A percentile compares a stretch with the other conserved stretches of the same genome.
phyloP scores from a whole-genome alignment of 2,113 vertebrate genomes.

The Haplotaxodon microlepis region DNA sequence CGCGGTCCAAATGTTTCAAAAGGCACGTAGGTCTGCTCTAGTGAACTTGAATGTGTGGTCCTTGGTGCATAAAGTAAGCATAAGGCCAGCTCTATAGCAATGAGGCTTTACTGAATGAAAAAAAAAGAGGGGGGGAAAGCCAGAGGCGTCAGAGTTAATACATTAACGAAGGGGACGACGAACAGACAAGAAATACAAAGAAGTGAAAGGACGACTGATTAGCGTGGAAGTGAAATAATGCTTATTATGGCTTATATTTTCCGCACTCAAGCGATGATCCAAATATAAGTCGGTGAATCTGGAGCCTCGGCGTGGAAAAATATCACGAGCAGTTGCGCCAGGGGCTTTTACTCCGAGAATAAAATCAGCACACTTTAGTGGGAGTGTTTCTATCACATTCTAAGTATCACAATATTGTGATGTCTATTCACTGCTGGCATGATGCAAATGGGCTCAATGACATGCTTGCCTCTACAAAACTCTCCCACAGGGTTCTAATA shows the following conservation, averaged over 20 bases:
- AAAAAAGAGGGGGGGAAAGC: slow-evolving; percentile 45
- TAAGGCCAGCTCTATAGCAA: slow-evolving; percentile 57
- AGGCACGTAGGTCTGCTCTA: slow-evolving; percentile 63
- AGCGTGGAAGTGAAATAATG: neutral
- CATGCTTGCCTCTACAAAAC: slow-evolving; percentile 67
- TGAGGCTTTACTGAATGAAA: slow-evolving; percentile 61
- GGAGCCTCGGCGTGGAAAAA: neutral
- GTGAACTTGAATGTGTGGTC: slow-evolving; percentile 70
- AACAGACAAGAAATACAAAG: slow-evolving; percentile 38
- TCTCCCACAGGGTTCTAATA: slow-evolving; percentile 70
- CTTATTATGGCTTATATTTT: neutral
- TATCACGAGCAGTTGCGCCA: neutral
- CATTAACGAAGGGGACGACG: slow-evolving; percentile 34
- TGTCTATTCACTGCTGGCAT: slow-evolving; percentile 58
- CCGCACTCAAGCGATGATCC: neutral
- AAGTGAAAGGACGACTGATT: slow-evolving; percentile 18
- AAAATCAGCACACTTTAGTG: slow-evolving; percentile 34
- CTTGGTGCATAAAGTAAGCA: slow-evolving; percentile 71
- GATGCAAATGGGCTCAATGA: slow-evolving; percentile 70
- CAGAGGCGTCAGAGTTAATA: slow-evolving; percentile 54
- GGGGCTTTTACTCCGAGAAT: neutral
- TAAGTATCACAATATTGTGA: slow-evolving; percentile 62
- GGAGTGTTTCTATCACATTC: slow-evolving; percentile 24
- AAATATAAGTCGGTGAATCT: neutral
- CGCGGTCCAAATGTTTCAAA: slow-evolving; percentile 55